Evolutionary conservation across 1,140 invertebrate species (phyloP), one percentile per base, ranked within the genome.

Genomic region (Drosophila nigrodunni): DNA sequence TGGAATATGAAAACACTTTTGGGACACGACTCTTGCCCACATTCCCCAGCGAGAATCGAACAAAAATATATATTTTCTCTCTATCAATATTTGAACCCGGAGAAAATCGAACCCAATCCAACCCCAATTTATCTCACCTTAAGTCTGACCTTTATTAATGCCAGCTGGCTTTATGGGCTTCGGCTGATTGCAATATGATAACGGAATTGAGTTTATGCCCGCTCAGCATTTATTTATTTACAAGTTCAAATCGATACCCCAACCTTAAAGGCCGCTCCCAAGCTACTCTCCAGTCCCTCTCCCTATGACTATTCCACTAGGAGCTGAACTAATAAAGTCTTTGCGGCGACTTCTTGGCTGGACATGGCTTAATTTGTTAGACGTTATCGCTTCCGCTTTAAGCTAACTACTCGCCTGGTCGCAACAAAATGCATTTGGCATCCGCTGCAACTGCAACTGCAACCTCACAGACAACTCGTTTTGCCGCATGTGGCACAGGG

Each of bases 121-220:
- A 43, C 41, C 35, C 35, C 18, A 25, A 41, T 30, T 15, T 18
- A 54, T 34, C 35, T 10, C n/a, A 35, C 25, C 44, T 65, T 43
- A 34, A 37, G 35, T 59, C 34, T 54, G 60, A 58, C 25, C 65
- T 69, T 50, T 60, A 65, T 74, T 76, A 73, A 78, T 73, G 78
- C 66, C 90, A 92, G 83, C 77, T 92, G 91, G 86, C 82, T 89
- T 92, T 91, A 92, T 92, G 80, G 75, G 59, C 67, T 41, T 7
- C 47, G 67, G 67, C 86, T 92, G 90, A 92, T 92, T 92, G 90
- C 80, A 91, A 91, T 91, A 91, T 86, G 83, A 91, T 90, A 89
- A 78, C 74, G 64, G 74, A 64, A 76, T 75, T 71, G 75, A 64
- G 41, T 79, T 81, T 78, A 80, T 78, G 82, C 73, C 69, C 57